These are phyloP conservation scores for Cotesia chilonis DNA, from an alignment of 1,140 invertebrate species.

Conservation along the genomic window DNA sequence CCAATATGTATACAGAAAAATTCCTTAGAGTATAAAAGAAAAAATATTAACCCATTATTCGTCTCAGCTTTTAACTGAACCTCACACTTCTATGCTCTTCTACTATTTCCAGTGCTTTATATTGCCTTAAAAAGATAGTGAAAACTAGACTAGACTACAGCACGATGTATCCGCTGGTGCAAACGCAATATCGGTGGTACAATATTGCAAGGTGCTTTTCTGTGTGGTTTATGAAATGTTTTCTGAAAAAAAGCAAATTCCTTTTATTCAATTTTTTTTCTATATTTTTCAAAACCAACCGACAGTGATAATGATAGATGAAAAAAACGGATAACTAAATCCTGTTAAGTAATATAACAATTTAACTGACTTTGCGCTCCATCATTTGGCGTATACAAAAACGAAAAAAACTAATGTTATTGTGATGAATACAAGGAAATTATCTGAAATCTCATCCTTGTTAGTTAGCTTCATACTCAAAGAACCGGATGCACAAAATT, in stretches of 20 bases:
- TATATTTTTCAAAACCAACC: not conserved
- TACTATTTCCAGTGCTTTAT: constrained; percentile 1
- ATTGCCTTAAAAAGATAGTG: constrained; percentile 15
- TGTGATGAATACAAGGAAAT: too few relatives aligned
- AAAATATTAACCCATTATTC: constrained; percentile 28
- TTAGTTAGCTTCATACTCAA: too few relatives aligned
- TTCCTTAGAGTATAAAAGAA: not conserved
- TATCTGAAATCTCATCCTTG: too few relatives aligned
- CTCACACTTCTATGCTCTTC: not conserved
- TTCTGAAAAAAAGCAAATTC: constrained; percentile 3
- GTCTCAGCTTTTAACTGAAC: not conserved
- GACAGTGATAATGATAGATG: constrained; percentile 13
- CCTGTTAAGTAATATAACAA: too few relatives aligned
- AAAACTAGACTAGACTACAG: constrained; percentile 1
- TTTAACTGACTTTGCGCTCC: too few relatives aligned
- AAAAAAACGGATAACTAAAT: not conserved
- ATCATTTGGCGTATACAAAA: not conserved
- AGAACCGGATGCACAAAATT: too few relatives aligned
- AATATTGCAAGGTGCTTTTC: constrained; percentile 32
- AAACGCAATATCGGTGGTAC: constrained; percentile 32
- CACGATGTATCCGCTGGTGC: constrained; percentile 24
- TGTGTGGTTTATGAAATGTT: constrained; percentile 36
- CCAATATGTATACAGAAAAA: not conserved
- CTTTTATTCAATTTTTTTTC: not conserved
- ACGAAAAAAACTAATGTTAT: not conserved